Conservation (phyloP, 2,888 invertebrate genomes). For the Buathra laborator region DNA sequence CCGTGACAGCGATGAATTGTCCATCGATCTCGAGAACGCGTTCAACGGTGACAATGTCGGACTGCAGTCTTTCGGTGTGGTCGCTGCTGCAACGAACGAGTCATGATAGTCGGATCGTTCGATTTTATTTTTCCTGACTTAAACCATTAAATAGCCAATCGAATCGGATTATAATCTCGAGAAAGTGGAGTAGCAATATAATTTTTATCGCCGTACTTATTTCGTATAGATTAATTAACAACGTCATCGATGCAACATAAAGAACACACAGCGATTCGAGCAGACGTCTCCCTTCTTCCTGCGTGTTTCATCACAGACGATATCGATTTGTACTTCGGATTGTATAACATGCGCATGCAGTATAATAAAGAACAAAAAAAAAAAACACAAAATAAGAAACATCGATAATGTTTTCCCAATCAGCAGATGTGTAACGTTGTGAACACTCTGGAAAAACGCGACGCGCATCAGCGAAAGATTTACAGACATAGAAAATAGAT, state of each 20-base stretch:
- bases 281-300: slow-evolving; percentile 29
- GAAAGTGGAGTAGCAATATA: slow-evolving; percentile 16
- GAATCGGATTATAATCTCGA: background rate
- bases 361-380: background rate
- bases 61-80: slow-evolving; percentile 94
- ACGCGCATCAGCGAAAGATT: slow-evolving; percentile 6
- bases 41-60: slow-evolving; percentile 94
- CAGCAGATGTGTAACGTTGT: background rate
- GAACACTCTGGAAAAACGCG: slow-evolving; percentile 1
- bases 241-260: slow-evolving; percentile 78
- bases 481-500: slow-evolving; percentile 7
- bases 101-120: slow-evolving; percentile 13
- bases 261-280: slow-evolving; percentile 75
- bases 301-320: slow-evolving; percentile 24
- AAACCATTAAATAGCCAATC: background rate
- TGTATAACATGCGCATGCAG: slow-evolving; percentile 72
- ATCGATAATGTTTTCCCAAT: slow-evolving; percentile 22
- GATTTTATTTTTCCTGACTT: background rate
- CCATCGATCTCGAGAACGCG: slow-evolving; percentile 92
- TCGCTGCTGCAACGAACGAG: slow-evolving; percentile 86
- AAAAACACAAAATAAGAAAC: background rate
- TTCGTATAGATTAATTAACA: slow-evolving; percentile 39
- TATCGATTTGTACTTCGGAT: slow-evolving; percentile 8
- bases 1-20: slow-evolving; percentile 86
- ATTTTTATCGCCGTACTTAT: slow-evolving; percentile 28